Conservation (phyloP, 2,888 invertebrate species). For the Oligia fasciuncula region DNA sequence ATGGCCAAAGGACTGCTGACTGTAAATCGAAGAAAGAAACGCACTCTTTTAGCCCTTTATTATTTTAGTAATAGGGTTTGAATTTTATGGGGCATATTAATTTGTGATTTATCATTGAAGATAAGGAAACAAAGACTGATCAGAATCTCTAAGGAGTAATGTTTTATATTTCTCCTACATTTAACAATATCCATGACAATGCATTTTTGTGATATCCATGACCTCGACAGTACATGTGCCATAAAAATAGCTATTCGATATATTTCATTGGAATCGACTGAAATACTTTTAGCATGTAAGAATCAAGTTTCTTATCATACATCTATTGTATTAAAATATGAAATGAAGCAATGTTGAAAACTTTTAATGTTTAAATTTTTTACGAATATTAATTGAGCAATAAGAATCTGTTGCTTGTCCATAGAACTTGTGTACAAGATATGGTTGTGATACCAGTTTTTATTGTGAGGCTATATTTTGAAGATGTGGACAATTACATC, state of each 20-base stretch:
- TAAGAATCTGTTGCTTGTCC: constrained; percentile 57
- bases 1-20: constrained; percentile 63
- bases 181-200: constrained; percentile 76
- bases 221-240: constrained; percentile 76
- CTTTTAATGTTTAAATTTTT: constrained; percentile 42
- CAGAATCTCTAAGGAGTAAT: constrained; percentile 73
- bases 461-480: constrained; percentile 66
- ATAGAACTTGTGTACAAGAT: constrained; percentile 62
- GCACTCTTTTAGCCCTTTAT: constrained; percentile 58
- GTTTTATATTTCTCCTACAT: constrained; percentile 58
- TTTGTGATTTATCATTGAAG: constrained; percentile 62
- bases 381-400: constrained; percentile 50
- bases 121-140: constrained; percentile 80
- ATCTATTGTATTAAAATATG: constrained; percentile 36
- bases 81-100: constrained; percentile 51
- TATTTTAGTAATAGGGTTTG: constrained; percentile 52
- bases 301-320: constrained; percentile 59
- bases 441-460: constrained; percentile 66
- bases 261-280: constrained; percentile 69
- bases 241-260: constrained; percentile 69
- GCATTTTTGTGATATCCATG: constrained; percentile 75
- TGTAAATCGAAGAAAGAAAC: constrained; percentile 50
- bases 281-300: constrained; percentile 72
- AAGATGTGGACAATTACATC: constrained; percentile 45
- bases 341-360: constrained; percentile 44